Evolutionary conservation across 2,888 invertebrate species (phyloP), one percentile per base, ranked within the genome.

Genomic region (Hoplodrina blanda): DNA sequence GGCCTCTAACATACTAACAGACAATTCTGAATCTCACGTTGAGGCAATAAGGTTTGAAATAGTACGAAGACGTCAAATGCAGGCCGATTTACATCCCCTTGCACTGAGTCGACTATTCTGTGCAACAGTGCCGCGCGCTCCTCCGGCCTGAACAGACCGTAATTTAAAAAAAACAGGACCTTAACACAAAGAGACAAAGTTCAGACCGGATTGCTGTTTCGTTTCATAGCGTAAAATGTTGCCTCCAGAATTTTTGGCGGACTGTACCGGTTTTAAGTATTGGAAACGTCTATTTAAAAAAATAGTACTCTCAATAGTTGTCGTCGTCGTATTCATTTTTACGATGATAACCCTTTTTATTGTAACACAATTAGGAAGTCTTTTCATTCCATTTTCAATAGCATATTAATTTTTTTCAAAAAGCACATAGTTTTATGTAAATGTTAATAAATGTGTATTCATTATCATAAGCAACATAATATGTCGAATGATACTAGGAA

Each of bases 61-160:
- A 5, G 46, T 50, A 56, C 11, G 53, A 19, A 41, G 1, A n/a
- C 20, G 17, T 62, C 52, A 41, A 62, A 62, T 41, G 62, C 61
- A 74, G 57, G n/a, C 56, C 17, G n/a, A 62, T 41, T 53, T 44
- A 25, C 57, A 53, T 50, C 30, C 64, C 61, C 41, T 56, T 74
- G 56, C 67, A 66, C 44, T 55, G 60, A 60, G 46, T 37, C 55
- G 52, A 19, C 44, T 55, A 20, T 17, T 3, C 30, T 41, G 17
- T 69, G 69, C 76, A 76, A 76, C 69, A 76, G 76, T 76, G 50
- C 20, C 53, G 25, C 53, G 61, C 33, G 44, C 25, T 11, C 11
- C 60, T 25, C 30, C 25, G 20, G 8, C 17, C 56, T 3, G 41
- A 15, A 7, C 19, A 17, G 49, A 69, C 57, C 3, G 37, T 56